Conservation (phyloP, 2,888 invertebrate species). For the Luperina testacea region DNA sequence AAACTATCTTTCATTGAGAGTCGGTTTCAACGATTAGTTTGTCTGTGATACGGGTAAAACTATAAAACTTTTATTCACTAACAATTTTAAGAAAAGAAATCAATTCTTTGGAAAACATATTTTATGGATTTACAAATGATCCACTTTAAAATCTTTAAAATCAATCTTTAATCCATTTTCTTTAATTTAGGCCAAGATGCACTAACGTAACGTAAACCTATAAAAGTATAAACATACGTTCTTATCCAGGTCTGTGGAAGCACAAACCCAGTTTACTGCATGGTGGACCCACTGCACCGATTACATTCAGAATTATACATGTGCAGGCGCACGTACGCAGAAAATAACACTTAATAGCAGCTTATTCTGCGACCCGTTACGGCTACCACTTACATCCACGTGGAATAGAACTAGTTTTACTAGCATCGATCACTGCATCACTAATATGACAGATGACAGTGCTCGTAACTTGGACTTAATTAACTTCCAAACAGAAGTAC, state of each 20-base stretch:
- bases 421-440: constrained; percentile 49
- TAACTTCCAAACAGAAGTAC: constrained; percentile 2
- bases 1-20: constrained; percentile 1
- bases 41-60: background rate
- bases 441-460: constrained; percentile 21
- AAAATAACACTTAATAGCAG: constrained; percentile 76
- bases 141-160: background rate
- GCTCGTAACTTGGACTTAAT: constrained; percentile 13
- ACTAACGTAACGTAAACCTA: background rate
- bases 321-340: constrained; percentile 74
- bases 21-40: constrained; percentile 1
- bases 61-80: background rate
- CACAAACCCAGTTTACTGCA: constrained; percentile 33
- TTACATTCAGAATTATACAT: constrained; percentile 73
- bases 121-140: background rate
- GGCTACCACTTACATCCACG: constrained; percentile 39
- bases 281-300: constrained; percentile 70
- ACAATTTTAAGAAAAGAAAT: background rate
- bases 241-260: constrained; percentile 8
- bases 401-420: constrained; percentile 33
- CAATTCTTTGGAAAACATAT: background rate
- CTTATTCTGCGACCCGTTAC: constrained; percentile 64
- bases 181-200: background rate
- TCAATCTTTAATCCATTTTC: background rate
- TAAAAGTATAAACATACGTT: constrained; percentile 3